Percentiles rank a stretch among this genome's conserved stretches.
phyloP scores from a whole-genome alignment of 2,888 invertebrate genomes.

The Noctua janthe region DNA sequence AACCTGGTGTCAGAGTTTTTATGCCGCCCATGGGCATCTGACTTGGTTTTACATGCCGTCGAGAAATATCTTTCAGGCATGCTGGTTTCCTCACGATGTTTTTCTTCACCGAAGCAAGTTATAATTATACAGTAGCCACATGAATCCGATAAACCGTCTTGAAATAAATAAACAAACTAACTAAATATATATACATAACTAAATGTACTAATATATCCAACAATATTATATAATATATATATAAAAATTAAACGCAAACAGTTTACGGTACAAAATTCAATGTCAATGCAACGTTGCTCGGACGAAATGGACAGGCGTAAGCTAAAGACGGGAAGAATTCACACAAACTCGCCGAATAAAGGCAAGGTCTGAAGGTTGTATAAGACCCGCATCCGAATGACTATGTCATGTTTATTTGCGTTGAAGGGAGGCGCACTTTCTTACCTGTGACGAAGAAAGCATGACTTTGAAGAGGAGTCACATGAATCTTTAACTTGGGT shows the following conservation, averaged over 20 bases:
- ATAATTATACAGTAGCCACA: too few species aligned
- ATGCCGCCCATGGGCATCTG: too few species aligned
- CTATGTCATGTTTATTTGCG: slow-evolving; percentile 88
- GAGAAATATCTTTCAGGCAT: too few species aligned
- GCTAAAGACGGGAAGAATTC: slow-evolving; percentile 77
- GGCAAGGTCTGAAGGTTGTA: slow-evolving; percentile 77
- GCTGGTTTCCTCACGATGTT: too few species aligned
- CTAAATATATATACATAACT: background rate
- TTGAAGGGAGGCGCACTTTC: slow-evolving; percentile 82
- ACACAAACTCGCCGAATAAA: slow-evolving; percentile 86
- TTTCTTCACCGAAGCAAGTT: too few species aligned
- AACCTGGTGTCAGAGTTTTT: too few species aligned
- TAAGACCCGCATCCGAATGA: slow-evolving; percentile 81
- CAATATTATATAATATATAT: background rate
- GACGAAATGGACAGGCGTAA: slow-evolving; percentile 77
- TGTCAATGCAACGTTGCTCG: slow-evolving; percentile 80
- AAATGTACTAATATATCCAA: too few species aligned
- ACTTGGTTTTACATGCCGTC: too few species aligned
- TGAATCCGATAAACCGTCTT: too few species aligned
- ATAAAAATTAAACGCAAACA: slow-evolving; percentile 60
- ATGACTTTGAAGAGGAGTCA: slow-evolving; percentile 80
- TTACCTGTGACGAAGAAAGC: slow-evolving; percentile 80
- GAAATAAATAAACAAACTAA: background rate
- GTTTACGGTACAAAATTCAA: slow-evolving; percentile 78
- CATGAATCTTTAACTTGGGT: slow-evolving; percentile 82